Base-by-base conservation (phyloP, 2,113 vertebrate species). In the Cariama cristata region DNA sequence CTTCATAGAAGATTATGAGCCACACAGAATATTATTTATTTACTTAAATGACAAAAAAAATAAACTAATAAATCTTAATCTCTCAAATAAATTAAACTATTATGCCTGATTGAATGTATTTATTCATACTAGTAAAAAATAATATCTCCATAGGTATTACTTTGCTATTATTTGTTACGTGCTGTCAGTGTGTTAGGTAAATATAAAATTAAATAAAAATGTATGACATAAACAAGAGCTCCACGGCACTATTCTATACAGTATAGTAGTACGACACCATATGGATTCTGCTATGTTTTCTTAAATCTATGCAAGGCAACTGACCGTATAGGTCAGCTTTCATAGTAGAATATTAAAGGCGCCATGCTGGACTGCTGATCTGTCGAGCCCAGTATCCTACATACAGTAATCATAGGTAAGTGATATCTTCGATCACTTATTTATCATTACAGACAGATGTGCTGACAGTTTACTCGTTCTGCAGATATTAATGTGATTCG, bases 81-180 rank as follows among this genome's bases (percentile, higher is more conserved):
- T 55, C 47, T 90, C 76, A 63, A 71, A 62, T 82, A 96, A 97
- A 96, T 88, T 60, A 93, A 93, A 75, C 62, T 73, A 73, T 91
- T 95, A 92, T 55, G 76, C 87, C 76, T 93, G 91, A 96, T 79
- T 85, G 87, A 94, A 90, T 85, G 55, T 40, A 89, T 88, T 94
- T 95, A 96, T 96, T 96, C 93, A 80, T 66, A 33, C 49, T 85
- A 97, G 97, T 90, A 93, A 93, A 90, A 94, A 95, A 68, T 83
- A 96, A 63, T 85, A 68, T 56, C 68, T 93, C 72, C 81, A 38
- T 55, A 88, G 81, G 76, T 94, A 82, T 79, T 79, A 53, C 60
- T 95, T 55, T 21, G 40, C 60, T 95, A 55, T 88, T 92, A 93
- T 94, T 95, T 97, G 53, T 86, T 93, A 93, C 8, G 14, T 58